Evolutionary conservation across 2,888 invertebrate genomes (phyloP).

Genomic region (Tachina fera): DNA sequence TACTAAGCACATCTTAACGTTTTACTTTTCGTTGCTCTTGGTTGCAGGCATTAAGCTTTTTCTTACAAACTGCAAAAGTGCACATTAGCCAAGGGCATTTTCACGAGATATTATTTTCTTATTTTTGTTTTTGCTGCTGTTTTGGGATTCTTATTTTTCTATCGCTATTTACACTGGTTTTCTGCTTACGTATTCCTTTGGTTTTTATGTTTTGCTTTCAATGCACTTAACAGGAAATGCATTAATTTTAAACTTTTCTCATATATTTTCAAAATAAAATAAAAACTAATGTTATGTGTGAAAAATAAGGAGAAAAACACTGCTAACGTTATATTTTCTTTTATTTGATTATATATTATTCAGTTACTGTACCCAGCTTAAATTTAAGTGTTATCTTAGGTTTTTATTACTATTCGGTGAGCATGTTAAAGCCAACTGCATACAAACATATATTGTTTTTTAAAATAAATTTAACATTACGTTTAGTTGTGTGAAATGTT

Average conservation of each 20-base stretch:
- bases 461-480: constrained; percentile 21
- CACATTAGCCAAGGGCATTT: constrained; percentile 70
- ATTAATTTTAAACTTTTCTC: constrained; percentile 70
- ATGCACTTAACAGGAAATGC: constrained; percentile 68
- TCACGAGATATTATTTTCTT: constrained; percentile 19
- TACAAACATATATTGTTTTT: too few relatives aligned
- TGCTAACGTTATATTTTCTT: constrained; percentile 20
- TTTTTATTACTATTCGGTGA: constrained; percentile 59
- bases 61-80: constrained; percentile 57
- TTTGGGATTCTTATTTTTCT: constrained; percentile 58
- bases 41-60: constrained; percentile 59
- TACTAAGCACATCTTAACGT: constrained; percentile 60
- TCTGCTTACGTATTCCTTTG: constrained; percentile 43
- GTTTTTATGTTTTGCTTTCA: constrained; percentile 61
- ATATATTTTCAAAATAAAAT: constrained; percentile 55
- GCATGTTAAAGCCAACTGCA: constrained; percentile 55
- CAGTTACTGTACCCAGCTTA: constrained; percentile 23
- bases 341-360: neutral
- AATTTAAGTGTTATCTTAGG: constrained; percentile 67
- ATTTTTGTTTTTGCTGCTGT: constrained; percentile 16
- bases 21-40: constrained; percentile 65
- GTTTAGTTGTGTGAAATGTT: constrained; percentile 20
- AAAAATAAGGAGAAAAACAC: constrained; percentile 23
- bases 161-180: constrained; percentile 50
- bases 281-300: constrained; percentile 14